A percentile compares a stretch with the other conserved stretches of the same genome.
phyloP scores from a whole-genome alignment of 1,140 invertebrate genomes.

The Archivesica marissinica region DNA sequence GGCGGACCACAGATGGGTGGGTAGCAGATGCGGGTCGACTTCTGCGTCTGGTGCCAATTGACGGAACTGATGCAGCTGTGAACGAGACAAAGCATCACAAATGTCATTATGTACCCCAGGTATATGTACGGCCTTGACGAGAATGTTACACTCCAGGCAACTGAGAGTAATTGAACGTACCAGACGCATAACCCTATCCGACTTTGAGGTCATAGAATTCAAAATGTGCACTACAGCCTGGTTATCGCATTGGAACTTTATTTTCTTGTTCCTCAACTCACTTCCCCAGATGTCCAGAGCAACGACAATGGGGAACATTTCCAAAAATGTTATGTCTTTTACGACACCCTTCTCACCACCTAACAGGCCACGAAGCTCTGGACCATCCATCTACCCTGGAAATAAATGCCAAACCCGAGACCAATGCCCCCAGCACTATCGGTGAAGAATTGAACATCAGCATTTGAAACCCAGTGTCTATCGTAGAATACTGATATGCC shows the following conservation, averaged over 20 bases:
- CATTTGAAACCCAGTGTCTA: constrained; percentile 29
- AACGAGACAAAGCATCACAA: constrained; percentile 59
- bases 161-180: constrained; percentile 4
- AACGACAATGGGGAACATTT: constrained; percentile 59
- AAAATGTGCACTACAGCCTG: constrained; percentile 38
- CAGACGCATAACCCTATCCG: constrained; percentile 29
- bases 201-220: constrained; percentile 35
- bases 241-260: constrained; percentile 50
- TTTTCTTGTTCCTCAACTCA: constrained; percentile 28
- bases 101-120: constrained; percentile 26
- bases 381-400: constrained; percentile 49
- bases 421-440: constrained; percentile 45
- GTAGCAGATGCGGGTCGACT: background rate
- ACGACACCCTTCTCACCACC: constrained; percentile 19
- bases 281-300: constrained; percentile 23
- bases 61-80: constrained; percentile 39
- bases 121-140: constrained; percentile 53
- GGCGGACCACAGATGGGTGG: background rate
- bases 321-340: constrained; percentile 59
- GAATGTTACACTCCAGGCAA: constrained; percentile 54
- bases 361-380: constrained; percentile 20
- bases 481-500: constrained; percentile 49
- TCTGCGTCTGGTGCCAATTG: constrained; percentile 42
- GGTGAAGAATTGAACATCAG: constrained; percentile 47
- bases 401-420: constrained; percentile 36